Percentiles rank a stretch among this genome's conserved stretches.
These are phyloP conservation scores for Tachypleus tridentatus DNA, from an alignment of 1,140 invertebrate genomes.

Conservation along the genomic window DNA sequence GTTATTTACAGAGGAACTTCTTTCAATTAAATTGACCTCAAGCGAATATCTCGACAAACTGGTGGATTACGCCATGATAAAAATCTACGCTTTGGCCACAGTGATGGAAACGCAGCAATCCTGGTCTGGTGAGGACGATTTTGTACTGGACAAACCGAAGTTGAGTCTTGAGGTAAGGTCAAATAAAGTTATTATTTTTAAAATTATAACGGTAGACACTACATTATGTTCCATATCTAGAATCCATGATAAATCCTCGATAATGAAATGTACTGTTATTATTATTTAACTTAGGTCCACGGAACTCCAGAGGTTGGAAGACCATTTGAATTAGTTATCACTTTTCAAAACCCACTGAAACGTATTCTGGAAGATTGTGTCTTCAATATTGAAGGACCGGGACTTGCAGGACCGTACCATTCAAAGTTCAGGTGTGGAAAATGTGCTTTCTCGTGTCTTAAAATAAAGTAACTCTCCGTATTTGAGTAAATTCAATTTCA, in stretches of 20 bases:
- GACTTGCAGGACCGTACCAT: conserved; percentile 48
- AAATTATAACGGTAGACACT: too few species aligned
- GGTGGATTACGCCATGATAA: conserved; percentile 68
- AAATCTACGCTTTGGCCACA: conserved; percentile 64
- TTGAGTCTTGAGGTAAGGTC: conserved; percentile 40
- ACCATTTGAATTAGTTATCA: conserved; percentile 50
- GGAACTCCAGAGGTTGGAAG: conserved; percentile 36
- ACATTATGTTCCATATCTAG: too few species aligned
- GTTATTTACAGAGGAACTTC: conserved; percentile 41
- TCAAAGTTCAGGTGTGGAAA: conserved; percentile 30
- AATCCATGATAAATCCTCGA: neutral
- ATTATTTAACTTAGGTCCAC: conserved; percentile 6
- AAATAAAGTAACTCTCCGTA: too few species aligned
- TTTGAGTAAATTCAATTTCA: too few species aligned
- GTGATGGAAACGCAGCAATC: conserved; percentile 73
- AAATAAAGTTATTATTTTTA: too few species aligned
- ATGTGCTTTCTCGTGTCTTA: too few species aligned
- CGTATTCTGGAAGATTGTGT: conserved; percentile 55
- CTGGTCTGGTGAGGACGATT: conserved; percentile 81
- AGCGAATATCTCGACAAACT: conserved; percentile 65
- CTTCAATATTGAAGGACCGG: conserved; percentile 65
- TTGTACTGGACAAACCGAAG: conserved; percentile 64
- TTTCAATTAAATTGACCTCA: conserved; percentile 57
- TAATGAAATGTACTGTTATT: neutral
- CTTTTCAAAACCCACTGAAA: conserved; percentile 66